Evolutionary conservation across 1,140 invertebrate genomes (phyloP).

Genomic region (Patella vulgata): DNA sequence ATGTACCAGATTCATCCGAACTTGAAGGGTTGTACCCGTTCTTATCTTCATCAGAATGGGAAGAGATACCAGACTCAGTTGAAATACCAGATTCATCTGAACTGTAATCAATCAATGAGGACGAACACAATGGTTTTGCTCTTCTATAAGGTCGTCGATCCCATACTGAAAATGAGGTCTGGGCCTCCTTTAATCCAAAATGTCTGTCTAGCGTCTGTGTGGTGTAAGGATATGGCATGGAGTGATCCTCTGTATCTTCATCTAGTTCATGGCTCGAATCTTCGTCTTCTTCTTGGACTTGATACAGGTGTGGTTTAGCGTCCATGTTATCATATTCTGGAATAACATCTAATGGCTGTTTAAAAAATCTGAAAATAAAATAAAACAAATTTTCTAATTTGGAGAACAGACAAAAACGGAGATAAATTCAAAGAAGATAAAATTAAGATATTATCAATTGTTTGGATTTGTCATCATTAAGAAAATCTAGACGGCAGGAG

Average conservation of each 20-base stretch:
- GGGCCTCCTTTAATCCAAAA: slow-evolving; percentile 3
- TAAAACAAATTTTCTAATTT: no score
- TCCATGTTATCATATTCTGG: no score
- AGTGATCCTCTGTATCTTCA: slow-evolving; percentile 4
- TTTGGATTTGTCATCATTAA: no score
- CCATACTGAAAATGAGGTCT: slow-evolving; percentile 11
- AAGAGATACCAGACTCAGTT: neutral
- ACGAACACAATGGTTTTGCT: neutral
- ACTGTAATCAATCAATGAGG: slow-evolving; percentile 27
- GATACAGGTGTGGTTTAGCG: neutral
- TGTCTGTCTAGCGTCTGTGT: slow-evolving; percentile 4
- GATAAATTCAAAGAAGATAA: no score
- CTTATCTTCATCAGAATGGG: slow-evolving; percentile 18
- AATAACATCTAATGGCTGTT: no score
- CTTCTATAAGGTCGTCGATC: neutral
- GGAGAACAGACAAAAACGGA: no score
- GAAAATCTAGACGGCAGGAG: no score
- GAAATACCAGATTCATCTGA: slow-evolving; percentile 36
- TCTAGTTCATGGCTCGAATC: neutral
- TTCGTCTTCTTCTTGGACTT: slow-evolving; percentile 27
- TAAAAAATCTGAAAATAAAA: no score
- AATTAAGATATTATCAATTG: no score
- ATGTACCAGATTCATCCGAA: slow-evolving; percentile 10
- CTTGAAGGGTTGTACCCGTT: slow-evolving; percentile 8
- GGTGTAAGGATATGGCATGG: neutral